Base-by-base conservation (phyloP, 2,797 vertebrate species). In the Schizopygopsis pylzovi region DNA sequence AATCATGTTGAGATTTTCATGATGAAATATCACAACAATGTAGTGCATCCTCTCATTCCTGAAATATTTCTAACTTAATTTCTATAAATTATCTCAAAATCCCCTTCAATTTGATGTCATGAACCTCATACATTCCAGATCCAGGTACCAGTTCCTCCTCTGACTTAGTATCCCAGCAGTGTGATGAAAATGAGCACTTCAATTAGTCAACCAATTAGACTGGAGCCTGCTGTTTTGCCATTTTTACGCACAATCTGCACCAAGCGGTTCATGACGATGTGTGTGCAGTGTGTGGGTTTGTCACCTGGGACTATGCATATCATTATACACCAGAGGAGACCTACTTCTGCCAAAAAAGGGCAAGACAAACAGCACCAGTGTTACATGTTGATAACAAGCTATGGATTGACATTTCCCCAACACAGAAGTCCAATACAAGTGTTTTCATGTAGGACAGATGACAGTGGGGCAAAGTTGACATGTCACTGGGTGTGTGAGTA, bases 381-480 rank as follows among this genome's bases (percentile, higher is more conserved):
- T 63, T 18, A 4, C 54, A 22, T 37, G 18, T 13, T 82, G 12
- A 67, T 49, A 41, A 52, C 56, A 49, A 9, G 1, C 7, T 6
- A 52, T 16, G 20, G 6, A 33, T 1, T 72, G 37, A 18, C 13
- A 41, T 72, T 82, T 72, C 52, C 16, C n/a, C 10, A 70, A 33
- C 1, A 1, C 15, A 59, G 67, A 37, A 59, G n/a, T 59, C 16
- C 39, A 47, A 33, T 41, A 70, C 47, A 16, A 82, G 37, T 70
- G 28, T 39, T 52, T 75, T 10, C 16, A 33, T 54, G 33, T 54
- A 77, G 59, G 59, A 65, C 72, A 67, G 20, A 63, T 0, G 20
- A 49, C 28, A 83, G 20, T 41, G 15, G 20, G 45, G 33, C 45
- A 67, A 68, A 65, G 82, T 20, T 77, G 13, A 77, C 22, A 68